phyloP scores from a whole-genome alignment of 2,888 invertebrate species.

The Aelia acuminata region DNA sequence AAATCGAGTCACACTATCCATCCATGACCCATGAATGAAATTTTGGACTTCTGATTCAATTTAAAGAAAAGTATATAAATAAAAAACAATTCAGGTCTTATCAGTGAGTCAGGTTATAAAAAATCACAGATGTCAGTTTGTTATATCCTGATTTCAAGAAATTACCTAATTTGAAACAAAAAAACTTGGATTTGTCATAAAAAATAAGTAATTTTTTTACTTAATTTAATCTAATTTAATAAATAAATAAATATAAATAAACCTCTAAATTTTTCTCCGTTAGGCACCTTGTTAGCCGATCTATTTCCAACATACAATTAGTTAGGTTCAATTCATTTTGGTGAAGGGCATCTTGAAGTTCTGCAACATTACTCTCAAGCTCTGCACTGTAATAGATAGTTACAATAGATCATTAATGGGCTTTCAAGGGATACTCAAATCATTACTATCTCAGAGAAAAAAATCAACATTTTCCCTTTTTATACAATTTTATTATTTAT shows the following conservation, averaged over 20 bases:
- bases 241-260: background rate
- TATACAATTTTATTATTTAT: no score
- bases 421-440: background rate
- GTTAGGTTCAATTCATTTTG: conserved; percentile 2
- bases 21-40: no score
- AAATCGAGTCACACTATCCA: no score
- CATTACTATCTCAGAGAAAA: no score
- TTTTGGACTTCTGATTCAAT: no score
- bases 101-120: no score
- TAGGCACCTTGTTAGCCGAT: background rate
- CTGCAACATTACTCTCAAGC: background rate
- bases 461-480: no score
- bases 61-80: background rate
- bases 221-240: background rate
- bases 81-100: background rate
- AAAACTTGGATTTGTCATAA: background rate
- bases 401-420: conserved; percentile 18
- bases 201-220: background rate
- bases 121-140: no score
- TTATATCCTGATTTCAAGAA: no score
- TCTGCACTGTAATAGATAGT: background rate
- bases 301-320: conserved; percentile 35
- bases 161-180: no score
- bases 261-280: conserved; percentile 33
- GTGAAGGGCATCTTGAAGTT: conserved; percentile 24